Percentiles rank a stretch among this genome's conserved stretches.
Conservation (phyloP, 35 echinoderm and acorn worm genomes). For the Hemicentrotus pulcherrimus region DNA sequence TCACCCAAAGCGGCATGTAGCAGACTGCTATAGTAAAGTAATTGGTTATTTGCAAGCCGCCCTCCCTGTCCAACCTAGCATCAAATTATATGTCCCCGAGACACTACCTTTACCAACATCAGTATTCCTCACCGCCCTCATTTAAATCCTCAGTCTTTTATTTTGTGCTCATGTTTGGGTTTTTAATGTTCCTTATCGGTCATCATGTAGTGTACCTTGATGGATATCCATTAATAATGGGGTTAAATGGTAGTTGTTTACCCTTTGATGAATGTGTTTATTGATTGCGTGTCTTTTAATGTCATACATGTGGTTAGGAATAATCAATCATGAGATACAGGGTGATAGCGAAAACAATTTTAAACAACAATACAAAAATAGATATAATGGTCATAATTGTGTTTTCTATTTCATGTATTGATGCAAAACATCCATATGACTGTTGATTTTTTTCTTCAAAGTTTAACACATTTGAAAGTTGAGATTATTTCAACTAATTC, state of each 20-base stretch:
- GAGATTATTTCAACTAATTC: too few relatives aligned
- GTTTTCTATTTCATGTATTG: too few relatives aligned
- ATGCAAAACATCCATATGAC: too few relatives aligned
- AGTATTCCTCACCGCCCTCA: not conserved
- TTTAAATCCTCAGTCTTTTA: not conserved
- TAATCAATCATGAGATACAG: not conserved
- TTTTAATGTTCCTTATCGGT: not conserved
- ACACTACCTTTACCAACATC: not conserved
- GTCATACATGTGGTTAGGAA: not conserved
- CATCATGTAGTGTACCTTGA: not conserved
- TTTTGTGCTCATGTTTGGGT: not conserved
- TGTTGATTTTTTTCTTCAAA: too few relatives aligned
- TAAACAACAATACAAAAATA: too few relatives aligned
- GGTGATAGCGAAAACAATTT: not conserved
- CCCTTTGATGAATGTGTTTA: not conserved
- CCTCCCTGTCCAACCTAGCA: not conserved
- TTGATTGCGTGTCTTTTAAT: not conserved
- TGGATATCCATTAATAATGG: not conserved
- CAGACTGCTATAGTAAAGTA: conserved; percentile 12
- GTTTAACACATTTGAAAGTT: too few relatives aligned
- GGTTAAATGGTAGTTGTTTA: not conserved
- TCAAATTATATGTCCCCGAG: not conserved
- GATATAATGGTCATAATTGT: too few relatives aligned
- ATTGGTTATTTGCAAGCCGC: conserved; percentile 6
- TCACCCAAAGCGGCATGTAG: conserved; percentile 8